Evolutionary conservation across 2,888 invertebrate species (phyloP), one percentile per base, ranked within the genome.

Genomic region (Lasiommata megera): DNA sequence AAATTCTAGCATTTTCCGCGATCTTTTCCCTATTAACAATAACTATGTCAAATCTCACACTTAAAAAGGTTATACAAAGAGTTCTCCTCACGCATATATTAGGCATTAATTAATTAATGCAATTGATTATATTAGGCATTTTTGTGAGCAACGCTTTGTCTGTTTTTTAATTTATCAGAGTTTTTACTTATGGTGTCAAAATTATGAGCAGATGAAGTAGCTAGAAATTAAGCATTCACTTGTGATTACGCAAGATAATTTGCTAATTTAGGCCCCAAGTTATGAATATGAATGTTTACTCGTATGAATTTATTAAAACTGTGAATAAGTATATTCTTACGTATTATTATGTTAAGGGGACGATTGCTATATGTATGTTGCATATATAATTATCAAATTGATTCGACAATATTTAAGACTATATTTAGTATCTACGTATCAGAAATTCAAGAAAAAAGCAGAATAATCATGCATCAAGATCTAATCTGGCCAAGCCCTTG

Each of bases 171-270:
- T 23, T 23, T 23, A 23, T 3, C 23, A 23, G 5, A 3, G 2
- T 23, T 23, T 23, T 23, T 23, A 14, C 16, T 31, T 29, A 16
- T 31, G 9, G 16, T 31, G 31, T 11, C 31, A 16, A 46, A 46
- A 46, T 46, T 16, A 46, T 14, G 16, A 31, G 31, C 31, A 16
- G 46, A 16, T 31, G 31, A 17, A 44, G 29, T 14, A 14, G 5
- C 11, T 9, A 46, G 12, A 28, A 28, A 28, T 44, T 44, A 29
- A 31, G 11, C 29, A 46, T 46, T 31, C 46, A 16, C 14, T 17
- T 11, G 16, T 46, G 14, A 16, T 46, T 46, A 46, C 16, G 46
- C 46, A 46, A 46, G 29, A 46, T 31, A 46, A 46, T 46, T 6
- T 31, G 46, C 46, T 16, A 16, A 31, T 31, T 31, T 11, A 17